Evolutionary conservation across 2,113 vertebrate species (phyloP).

Genomic region (Mormyrus iriodes): DNA sequence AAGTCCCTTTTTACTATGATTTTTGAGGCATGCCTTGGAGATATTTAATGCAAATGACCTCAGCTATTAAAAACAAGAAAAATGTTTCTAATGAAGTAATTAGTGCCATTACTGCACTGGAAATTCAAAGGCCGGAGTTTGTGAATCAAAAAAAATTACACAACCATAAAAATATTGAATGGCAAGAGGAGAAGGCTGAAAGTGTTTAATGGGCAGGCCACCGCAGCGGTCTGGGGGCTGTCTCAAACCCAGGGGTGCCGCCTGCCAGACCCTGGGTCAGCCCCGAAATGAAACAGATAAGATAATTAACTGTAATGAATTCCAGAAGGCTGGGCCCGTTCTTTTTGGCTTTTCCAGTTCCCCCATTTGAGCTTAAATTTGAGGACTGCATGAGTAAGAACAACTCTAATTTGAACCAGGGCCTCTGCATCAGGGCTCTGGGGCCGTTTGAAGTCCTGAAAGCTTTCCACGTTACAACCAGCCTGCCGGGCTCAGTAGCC

Average conservation of each 20-base stretch:
- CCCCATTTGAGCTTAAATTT: constrained; percentile 87
- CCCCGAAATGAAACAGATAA: constrained; percentile 99
- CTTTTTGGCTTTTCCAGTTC: constrained; percentile 60
- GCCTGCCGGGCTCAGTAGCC: constrained; percentile 86
- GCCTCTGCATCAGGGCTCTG: constrained; percentile 75
- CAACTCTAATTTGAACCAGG: constrained; percentile 95
- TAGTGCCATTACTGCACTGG: constrained; percentile 70
- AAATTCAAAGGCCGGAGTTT: constrained; percentile 78
- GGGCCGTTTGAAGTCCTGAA: constrained; percentile 96
- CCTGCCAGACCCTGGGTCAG: constrained; percentile 92
- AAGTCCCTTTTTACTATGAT: neutral
- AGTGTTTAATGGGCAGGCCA: constrained; percentile 86
- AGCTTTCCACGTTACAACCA: constrained; percentile 81
- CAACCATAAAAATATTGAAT: constrained; percentile 98
- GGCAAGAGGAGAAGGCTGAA: constrained; percentile 85
- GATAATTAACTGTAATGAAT: constrained; percentile 99
- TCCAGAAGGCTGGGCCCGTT: constrained; percentile 75
- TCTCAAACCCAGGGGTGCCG: constrained; percentile 84
- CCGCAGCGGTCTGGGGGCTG: constrained; percentile 74
- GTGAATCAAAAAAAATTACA: constrained; percentile 90
- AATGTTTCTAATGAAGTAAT: constrained; percentile 49
- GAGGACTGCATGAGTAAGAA: constrained; percentile 80
- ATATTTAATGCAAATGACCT: constrained; percentile 60
- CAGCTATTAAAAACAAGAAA: neutral
- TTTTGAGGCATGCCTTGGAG: constrained; percentile 28